Evolutionary conservation across 2,797 vertebrate species (phyloP), one percentile per base, ranked within the genome.

Genomic region (Gallinago nigripennis): DNA sequence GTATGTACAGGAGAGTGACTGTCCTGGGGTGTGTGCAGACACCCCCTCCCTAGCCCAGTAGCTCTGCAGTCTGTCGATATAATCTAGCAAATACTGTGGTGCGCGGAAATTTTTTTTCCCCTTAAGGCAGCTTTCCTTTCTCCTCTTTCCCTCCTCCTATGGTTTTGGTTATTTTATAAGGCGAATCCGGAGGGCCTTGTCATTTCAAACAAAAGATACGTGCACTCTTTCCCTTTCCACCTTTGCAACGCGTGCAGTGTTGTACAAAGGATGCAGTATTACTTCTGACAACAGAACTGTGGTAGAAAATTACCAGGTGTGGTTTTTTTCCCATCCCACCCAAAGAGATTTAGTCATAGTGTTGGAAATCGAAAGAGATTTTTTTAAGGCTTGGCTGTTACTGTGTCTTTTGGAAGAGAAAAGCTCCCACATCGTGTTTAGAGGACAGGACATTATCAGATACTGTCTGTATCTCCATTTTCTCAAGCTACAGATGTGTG

Each of bases 231-330:
- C 89, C 83, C 84, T 87, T 84, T 71, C 96, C 86, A 23, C 88
- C 75, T 73, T 96, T 97, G 96, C 95, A 91, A 90, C 37, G 1
- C 66, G 10, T 90, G 94, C 93, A 41, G 92, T 78, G 96, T 96
- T 96, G 96, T 93, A 28, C 94, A 95, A 90, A 96, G 96, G 96
- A 95, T 92, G 94, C 98, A 98, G 98, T 98, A 97, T 98, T 98
- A 98, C 84, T 95, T 95, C 66, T 78, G 94, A 76, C 95, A 41
- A n/a, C 92, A 24, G 79, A 95, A 92, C 95, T 94, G 88, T 86
- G 92, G 86, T 97, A 97, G 96, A 69, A 95, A 96, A 95, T 90
- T 33, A 92, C 80, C 79, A 72, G 65, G 76, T 95, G 76, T 94
- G 79, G 88, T 95, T 86, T 85, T 86, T 88, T 68, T 80, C 92